phyloP scores from a whole-genome alignment of 2,888 invertebrate genomes.

The Melanotus villosus region DNA sequence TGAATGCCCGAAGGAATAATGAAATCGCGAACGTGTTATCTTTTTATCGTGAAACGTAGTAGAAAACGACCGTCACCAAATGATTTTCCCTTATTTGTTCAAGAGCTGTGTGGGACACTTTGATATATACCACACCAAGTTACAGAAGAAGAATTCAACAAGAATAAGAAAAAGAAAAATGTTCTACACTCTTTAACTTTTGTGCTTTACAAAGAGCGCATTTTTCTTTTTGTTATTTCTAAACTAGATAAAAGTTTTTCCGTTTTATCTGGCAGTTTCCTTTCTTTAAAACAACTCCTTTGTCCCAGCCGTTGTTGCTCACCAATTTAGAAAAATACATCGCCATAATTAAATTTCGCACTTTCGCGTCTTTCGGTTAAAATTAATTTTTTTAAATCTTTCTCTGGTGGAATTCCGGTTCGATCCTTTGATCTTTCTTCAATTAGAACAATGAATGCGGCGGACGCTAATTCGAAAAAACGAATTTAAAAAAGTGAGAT shows the following conservation, averaged over 20 bases:
- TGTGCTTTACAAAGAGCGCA: constrained; percentile 39
- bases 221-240: constrained; percentile 38
- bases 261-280: constrained; percentile 1
- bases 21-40: constrained; percentile 9
- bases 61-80: constrained; percentile 53
- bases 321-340: too few relatives aligned
- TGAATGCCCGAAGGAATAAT: not conserved
- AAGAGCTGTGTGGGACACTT: constrained; percentile 60
- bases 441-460: constrained; percentile 33
- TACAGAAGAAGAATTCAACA: constrained; percentile 54
- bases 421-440: constrained; percentile 15
- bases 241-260: constrained; percentile 40
- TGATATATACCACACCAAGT: constrained; percentile 59
- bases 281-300: not conserved
- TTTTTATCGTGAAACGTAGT: constrained; percentile 16
- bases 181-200: constrained; percentile 47
- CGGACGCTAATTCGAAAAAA: constrained; percentile 21
- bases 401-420: too few relatives aligned
- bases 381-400: not conserved
- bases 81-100: constrained; percentile 61
- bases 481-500: constrained; percentile 31
- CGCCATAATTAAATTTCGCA: not conserved
- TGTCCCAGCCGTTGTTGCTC: too few relatives aligned
- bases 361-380: not conserved
- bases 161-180: constrained; percentile 50